Conservation (phyloP, 2,113 vertebrate genomes). For the Ailuropoda melanoleuca region DNA sequence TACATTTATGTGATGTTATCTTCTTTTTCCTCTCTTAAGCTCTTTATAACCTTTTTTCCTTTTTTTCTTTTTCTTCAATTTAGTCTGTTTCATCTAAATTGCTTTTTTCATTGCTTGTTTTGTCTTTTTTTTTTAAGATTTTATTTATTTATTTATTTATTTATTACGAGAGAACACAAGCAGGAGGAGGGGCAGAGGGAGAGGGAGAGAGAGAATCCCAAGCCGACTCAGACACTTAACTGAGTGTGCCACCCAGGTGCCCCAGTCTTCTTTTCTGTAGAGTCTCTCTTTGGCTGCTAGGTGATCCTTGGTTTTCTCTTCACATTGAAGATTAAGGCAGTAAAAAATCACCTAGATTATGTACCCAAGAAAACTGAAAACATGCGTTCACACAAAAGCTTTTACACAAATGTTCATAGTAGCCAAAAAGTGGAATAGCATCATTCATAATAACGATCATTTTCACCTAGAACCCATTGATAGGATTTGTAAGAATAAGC, state of each 20-base stretch:
- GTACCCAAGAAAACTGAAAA: neutral
- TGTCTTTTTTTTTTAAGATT: neutral
- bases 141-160: no score
- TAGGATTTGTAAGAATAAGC: neutral
- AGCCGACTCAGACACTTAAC: no score
- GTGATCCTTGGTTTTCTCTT: neutral
- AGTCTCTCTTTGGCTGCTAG: neutral
- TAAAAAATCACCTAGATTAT: neutral
- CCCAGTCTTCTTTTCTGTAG: neutral
- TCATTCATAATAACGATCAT: neutral
- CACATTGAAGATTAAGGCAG: neutral
- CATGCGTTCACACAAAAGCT: neutral
- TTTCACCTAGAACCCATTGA: neutral
- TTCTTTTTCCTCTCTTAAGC: neutral
- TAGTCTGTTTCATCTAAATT: neutral
- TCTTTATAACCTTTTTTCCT: neutral
- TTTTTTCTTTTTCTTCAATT: neutral
- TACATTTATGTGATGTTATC: neutral
- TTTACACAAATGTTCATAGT: neutral
- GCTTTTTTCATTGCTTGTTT: neutral
- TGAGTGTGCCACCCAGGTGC: no score
- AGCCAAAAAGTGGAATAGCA: neutral
- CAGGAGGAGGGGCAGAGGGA: no score
- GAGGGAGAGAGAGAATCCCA: no score
- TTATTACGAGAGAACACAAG: no score